A percentile compares a stretch with the other conserved stretches of the same genome.
These are phyloP conservation scores for Nannoperca australis DNA, from an alignment of 2,797 vertebrate species.

Conservation along the genomic window DNA sequence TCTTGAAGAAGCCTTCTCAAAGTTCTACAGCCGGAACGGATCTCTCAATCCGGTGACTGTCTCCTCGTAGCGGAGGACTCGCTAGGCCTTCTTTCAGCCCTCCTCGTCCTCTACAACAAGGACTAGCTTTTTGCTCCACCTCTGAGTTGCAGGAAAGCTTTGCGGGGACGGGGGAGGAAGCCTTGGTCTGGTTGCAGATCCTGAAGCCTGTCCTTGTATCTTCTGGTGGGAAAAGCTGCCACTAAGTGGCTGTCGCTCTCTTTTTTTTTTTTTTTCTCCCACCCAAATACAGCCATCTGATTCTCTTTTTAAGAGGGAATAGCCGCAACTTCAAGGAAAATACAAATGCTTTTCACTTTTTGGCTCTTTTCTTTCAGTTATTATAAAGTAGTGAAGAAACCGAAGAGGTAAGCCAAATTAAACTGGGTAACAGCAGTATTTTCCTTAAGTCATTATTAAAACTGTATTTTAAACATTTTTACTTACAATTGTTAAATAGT, in stretches of 20 bases:
- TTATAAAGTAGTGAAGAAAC: conserved; percentile 25
- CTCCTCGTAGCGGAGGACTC: conserved; percentile 90
- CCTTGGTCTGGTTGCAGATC: conserved; percentile 69
- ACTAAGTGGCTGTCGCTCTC: conserved; percentile 78
- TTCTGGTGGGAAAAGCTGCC: conserved; percentile 77
- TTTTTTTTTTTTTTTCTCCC: conserved; percentile 36
- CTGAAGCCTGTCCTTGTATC: conserved; percentile 68
- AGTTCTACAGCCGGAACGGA: conserved; percentile 94
- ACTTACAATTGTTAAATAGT: conserved; percentile 73
- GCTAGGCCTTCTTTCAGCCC: conserved; percentile 43
- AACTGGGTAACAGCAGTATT: conserved; percentile 43
- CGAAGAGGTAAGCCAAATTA: conserved; percentile 42
- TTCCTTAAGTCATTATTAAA: conserved; percentile 84
- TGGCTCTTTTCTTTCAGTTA: conserved; percentile 54
- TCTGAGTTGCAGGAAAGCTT: conserved; percentile 68
- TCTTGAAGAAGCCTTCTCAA: conserved; percentile 97
- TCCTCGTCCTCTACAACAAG: conserved; percentile 60
- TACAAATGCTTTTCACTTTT: conserved; percentile 59
- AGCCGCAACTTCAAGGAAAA: conserved; percentile 74
- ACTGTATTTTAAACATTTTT: conserved; percentile 81
- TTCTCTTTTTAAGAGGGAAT: conserved; percentile 81
- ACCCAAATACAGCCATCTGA: conserved; percentile 78
- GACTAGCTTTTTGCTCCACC: conserved; percentile 74
- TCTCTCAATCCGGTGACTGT: conserved; percentile 95
- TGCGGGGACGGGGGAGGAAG: conserved; percentile 66